phyloP scores from a whole-genome alignment of 2,113 vertebrate species.

The Pollimyrus isidori region DNA sequence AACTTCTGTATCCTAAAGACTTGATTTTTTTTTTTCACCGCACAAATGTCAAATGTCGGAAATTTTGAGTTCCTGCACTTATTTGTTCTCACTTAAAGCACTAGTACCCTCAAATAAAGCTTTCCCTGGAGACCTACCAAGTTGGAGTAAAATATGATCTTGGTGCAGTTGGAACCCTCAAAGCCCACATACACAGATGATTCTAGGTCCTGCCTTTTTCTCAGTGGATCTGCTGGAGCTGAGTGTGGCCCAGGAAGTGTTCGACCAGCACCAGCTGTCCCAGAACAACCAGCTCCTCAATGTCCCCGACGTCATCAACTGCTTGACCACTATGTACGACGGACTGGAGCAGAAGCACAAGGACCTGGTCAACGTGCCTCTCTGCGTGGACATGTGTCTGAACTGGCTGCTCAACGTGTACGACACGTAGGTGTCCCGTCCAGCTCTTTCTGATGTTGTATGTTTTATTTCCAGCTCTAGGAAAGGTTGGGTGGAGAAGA shows the following conservation, averaged over 20 bases:
- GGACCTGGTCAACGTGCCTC: conserved; percentile 88
- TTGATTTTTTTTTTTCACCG: too few relatives aligned
- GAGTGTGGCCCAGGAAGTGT: conserved; percentile 80
- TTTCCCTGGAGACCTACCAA: neutral
- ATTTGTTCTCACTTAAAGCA: too few relatives aligned
- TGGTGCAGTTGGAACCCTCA: neutral
- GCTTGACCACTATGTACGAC: conserved; percentile 84
- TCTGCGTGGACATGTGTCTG: conserved; percentile 95
- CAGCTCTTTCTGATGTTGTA: neutral
- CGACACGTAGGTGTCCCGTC: conserved; percentile 76
- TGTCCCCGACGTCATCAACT: conserved; percentile 87
- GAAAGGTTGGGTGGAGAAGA: neutral
- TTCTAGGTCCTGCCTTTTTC: neutral
- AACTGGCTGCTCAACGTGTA: conserved; percentile 98
- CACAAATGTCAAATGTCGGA: too few relatives aligned
- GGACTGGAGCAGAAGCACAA: conserved; percentile 88
- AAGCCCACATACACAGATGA: neutral
- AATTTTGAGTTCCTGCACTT: too few relatives aligned
- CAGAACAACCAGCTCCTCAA: conserved; percentile 79
- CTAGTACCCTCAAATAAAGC: neutral
- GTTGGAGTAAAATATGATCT: neutral
- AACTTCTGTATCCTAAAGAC: too few relatives aligned
- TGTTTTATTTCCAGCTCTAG: neutral
- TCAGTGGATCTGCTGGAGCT: conserved; percentile 90
- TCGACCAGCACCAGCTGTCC: conserved; percentile 81